phyloP scores from a whole-genome alignment of 92 coral and sea anemone genomes.

The Chrysogorgia sp. region DNA sequence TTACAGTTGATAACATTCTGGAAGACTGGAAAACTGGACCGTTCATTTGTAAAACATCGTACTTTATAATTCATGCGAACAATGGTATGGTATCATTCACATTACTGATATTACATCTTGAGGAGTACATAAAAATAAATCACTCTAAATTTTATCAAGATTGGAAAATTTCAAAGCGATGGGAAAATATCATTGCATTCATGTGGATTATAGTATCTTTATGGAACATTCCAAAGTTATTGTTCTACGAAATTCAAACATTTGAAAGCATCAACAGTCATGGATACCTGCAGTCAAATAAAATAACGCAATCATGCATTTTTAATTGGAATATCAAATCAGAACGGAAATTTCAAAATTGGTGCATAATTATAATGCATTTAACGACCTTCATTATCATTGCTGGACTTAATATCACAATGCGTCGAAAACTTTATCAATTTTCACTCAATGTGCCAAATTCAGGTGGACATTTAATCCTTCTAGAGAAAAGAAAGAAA shows the following conservation, averaged over 20 bases:
- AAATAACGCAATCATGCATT: background rate
- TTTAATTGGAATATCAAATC: slow-evolving; percentile 3
- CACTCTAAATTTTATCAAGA: slow-evolving; percentile 27
- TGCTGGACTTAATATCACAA: slow-evolving; percentile 8
- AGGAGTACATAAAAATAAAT: slow-evolving; percentile 20
- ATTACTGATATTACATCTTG: slow-evolving; percentile 1
- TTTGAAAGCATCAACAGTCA: background rate
- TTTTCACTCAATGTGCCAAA: slow-evolving; percentile 48
- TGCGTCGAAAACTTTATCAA: slow-evolving; percentile 1
- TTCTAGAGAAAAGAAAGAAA: slow-evolving; percentile 66
- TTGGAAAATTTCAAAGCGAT: slow-evolving; percentile 9
- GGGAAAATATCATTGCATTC: slow-evolving; percentile 8
- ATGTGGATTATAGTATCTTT: background rate
- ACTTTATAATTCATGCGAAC: slow-evolving; percentile 59
- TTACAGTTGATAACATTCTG: slow-evolving; percentile 80
- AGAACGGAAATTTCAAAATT: background rate
- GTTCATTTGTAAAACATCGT: slow-evolving; percentile 72
- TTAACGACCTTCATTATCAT: background rate
- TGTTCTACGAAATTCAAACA: slow-evolving; percentile 16
- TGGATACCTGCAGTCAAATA: background rate
- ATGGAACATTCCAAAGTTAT: slow-evolving; percentile 12
- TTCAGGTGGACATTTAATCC: slow-evolving; percentile 92
- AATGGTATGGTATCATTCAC: slow-evolving; percentile 65
- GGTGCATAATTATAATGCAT: slow-evolving; percentile 4
- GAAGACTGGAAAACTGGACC: slow-evolving; percentile 71